Evolutionary conservation across 2,888 invertebrate species (phyloP).

Genomic region (Escarpia spicata): DNA sequence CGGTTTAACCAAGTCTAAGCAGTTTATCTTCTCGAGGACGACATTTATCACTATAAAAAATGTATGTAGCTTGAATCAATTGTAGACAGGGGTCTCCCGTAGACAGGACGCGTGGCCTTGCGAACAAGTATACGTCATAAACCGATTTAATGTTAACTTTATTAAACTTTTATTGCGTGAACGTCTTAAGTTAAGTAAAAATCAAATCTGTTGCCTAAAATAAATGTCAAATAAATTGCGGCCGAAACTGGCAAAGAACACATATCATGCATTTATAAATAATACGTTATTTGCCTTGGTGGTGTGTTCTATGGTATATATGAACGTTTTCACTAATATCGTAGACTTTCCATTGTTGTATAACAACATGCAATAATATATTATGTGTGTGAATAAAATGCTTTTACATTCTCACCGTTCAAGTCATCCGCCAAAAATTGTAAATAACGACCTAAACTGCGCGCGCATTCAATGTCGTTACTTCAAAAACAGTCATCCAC

Average conservation of each 20-base stretch:
- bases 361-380: not conserved
- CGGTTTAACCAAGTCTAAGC: too few relatives aligned
- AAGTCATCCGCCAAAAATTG: constrained; percentile 14
- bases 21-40: too few relatives aligned
- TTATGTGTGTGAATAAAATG: not conserved
- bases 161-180: too few relatives aligned
- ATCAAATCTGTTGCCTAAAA: too few relatives aligned
- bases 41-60: too few relatives aligned
- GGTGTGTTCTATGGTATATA: not conserved
- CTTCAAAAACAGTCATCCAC: not conserved
- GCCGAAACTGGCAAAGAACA: not conserved
- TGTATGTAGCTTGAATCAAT: too few relatives aligned
- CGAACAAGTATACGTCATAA: too few relatives aligned
- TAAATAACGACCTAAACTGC: constrained; percentile 16
- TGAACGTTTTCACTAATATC: not conserved
- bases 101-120: too few relatives aligned
- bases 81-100: too few relatives aligned
- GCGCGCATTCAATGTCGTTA: constrained; percentile 6
- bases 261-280: not conserved
- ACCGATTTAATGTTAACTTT: too few relatives aligned
- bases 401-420: constrained; percentile 3
- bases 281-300: not conserved
- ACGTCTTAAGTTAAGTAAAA: too few relatives aligned
- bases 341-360: not conserved
- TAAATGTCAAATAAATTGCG: not conserved